phyloP scores from a whole-genome alignment of 2,797 vertebrate species.

The Pygocentrus nattereri region DNA sequence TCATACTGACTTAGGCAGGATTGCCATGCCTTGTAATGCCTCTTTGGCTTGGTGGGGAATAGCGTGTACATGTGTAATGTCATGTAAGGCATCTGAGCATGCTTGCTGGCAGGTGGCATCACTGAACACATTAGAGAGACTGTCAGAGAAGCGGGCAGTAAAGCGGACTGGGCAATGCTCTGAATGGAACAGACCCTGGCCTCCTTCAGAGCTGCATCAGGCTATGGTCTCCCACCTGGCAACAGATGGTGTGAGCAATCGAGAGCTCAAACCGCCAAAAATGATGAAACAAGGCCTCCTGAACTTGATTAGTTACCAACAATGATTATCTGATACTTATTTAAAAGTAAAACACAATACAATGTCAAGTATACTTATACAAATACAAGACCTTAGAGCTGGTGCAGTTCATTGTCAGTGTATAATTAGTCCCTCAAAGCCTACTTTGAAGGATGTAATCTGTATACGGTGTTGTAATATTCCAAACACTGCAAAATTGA shows the following conservation, averaged over 20 bases:
- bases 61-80: not conserved
- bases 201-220: conserved; percentile 61
- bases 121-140: no score
- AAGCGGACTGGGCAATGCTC: conserved; percentile 61
- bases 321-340: not conserved
- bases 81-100: not conserved
- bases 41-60: not conserved
- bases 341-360: not conserved
- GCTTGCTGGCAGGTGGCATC: conserved; percentile 20
- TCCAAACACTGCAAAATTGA: no score
- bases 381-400: no score
- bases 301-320: conserved; percentile 2
- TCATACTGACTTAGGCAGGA: no score
- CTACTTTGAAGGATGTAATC: no score
- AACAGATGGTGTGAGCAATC: conserved; percentile 66
- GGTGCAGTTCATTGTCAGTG: no score
- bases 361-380: no score
- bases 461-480: no score
- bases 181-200: conserved; percentile 57
- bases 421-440: no score
- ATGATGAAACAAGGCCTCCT: conserved; percentile 57
- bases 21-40: not conserved
- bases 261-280: conserved; percentile 52
- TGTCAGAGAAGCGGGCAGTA: no score
- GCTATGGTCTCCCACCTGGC: conserved; percentile 32